A percentile compares a stretch with the other conserved stretches of the same genome.
Evolutionary conservation across 2,888 invertebrate species (phyloP).

Genomic region (Atrina japonica): DNA sequence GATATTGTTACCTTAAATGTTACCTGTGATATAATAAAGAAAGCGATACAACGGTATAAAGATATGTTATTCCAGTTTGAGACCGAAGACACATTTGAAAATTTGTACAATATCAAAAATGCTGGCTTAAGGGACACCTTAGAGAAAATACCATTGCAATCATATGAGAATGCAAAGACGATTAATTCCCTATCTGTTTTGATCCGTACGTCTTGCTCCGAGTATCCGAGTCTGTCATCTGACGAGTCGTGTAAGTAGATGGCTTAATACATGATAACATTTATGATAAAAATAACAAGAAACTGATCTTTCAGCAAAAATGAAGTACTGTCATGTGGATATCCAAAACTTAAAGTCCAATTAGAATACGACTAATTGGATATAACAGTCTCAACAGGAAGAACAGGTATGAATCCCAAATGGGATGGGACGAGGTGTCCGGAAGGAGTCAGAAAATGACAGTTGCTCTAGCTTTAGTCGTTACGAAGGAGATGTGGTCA

Average conservation of each 20-base stretch:
- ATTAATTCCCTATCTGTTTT: constrained; percentile 33
- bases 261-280: not conserved
- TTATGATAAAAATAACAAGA: too few species aligned
- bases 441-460: too few species aligned
- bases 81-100: constrained; percentile 50
- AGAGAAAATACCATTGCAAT: not conserved
- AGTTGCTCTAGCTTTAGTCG: too few species aligned
- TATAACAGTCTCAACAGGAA: too few species aligned
- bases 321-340: too few species aligned
- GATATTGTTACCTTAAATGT: constrained; percentile 71
- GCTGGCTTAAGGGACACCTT: constrained; percentile 11
- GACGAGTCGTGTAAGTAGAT: constrained; percentile 66
- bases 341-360: too few species aligned
- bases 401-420: too few species aligned
- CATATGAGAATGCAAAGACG: constrained; percentile 30
- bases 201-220: constrained; percentile 25
- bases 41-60: constrained; percentile 83
- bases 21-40: constrained; percentile 83
- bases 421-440: too few species aligned
- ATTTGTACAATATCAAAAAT: constrained; percentile 24
- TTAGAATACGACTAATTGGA: too few species aligned
- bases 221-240: constrained; percentile 54
- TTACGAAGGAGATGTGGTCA: too few species aligned
- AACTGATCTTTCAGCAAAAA: too few species aligned
- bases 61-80: constrained; percentile 79